phyloP scores from a whole-genome alignment of 2,888 invertebrate species.

The Tetragnatha montana region DNA sequence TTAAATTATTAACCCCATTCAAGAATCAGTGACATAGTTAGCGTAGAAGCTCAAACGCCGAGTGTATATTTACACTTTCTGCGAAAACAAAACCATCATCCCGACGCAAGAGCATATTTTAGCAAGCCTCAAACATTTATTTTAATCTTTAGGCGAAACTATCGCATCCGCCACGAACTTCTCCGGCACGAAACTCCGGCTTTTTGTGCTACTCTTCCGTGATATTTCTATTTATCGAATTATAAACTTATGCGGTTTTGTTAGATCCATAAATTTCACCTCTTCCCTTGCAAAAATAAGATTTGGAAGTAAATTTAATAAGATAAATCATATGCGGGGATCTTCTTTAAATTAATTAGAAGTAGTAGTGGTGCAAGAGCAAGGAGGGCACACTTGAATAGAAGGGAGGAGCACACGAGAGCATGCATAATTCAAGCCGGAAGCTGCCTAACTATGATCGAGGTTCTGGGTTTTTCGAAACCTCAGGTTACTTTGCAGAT shows the following conservation, averaged over 20 bases:
- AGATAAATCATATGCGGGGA: constrained; percentile 47
- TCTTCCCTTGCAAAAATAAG: constrained; percentile 44
- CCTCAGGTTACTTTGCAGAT: constrained; percentile 4
- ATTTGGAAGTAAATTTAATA: constrained; percentile 51
- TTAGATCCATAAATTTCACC: constrained; percentile 27
- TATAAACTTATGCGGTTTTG: constrained; percentile 45
- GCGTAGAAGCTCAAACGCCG: too few species aligned
- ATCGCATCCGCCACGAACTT: constrained; percentile 11
- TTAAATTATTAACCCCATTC: too few species aligned
- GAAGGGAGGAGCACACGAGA: neutral
- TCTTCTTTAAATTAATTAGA: constrained; percentile 60
- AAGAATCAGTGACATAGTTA: too few species aligned
- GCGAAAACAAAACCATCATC: neutral
- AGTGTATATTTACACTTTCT: too few species aligned
- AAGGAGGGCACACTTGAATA: neutral
- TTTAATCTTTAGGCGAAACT: constrained; percentile 18
- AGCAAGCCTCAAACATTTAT: neutral
- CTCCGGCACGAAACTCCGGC: constrained; percentile 25
- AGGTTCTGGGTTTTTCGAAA: constrained; percentile 22
- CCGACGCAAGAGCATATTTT: neutral
- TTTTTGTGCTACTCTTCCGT: constrained; percentile 22
- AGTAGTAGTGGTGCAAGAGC: constrained; percentile 18
- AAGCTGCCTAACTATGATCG: constrained; percentile 18
- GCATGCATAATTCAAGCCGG: constrained; percentile 49
- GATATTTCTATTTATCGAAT: constrained; percentile 46